Evolutionary conservation across 2,797 vertebrate genomes (phyloP), one percentile per base, ranked within the genome.

Genomic region (Acanthurus leucopareius): DNA sequence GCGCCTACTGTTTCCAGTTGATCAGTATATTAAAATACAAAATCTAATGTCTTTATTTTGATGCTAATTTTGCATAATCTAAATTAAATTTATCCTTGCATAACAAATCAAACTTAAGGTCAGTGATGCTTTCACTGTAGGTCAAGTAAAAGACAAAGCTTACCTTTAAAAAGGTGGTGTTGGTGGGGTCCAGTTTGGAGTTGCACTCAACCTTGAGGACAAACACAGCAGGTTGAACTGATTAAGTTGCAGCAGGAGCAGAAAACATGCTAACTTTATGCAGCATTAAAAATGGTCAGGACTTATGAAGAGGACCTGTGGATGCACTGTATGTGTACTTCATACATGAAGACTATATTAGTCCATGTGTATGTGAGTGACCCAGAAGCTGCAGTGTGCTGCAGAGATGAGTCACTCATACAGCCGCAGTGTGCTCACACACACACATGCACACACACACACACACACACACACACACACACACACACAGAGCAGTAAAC

Each of bases 101-200:
- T 22, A 20, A 7, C 40, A 35, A 59, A 45, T 3, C 1, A n/a
- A 45, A 13, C 22, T 42, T 22, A 17, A 22, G 8, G 48, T 10
- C 0, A 13, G 3, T 32, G 20, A 45, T 51, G 15, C 58, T 15
- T 7, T 16, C 6, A 14, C 4, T 51, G 22, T 1, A n/a, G 51
- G 52, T 64, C 38, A 54, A 38, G 35, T 6, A 4, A 60, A 44
- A 10, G n/a, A 44, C 19, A 5, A 8, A 32, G 2, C 10, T 75
- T 94, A 97, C 98, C 98, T 99, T 99, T 58, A 99, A 94, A 93
- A 99, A 99, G 19, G 98, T 99, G 47, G 98, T 99, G 88, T 96
- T 97, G 87, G 97, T 99, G 0, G 98, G 98, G 88, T 99, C 98
- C 94, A 99, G 95, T 83, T 99, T 99, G 86, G 98, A 98, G 93